phyloP scores from a whole-genome alignment of 2,113 vertebrate genomes.

The Phoxinus phoxinus region DNA sequence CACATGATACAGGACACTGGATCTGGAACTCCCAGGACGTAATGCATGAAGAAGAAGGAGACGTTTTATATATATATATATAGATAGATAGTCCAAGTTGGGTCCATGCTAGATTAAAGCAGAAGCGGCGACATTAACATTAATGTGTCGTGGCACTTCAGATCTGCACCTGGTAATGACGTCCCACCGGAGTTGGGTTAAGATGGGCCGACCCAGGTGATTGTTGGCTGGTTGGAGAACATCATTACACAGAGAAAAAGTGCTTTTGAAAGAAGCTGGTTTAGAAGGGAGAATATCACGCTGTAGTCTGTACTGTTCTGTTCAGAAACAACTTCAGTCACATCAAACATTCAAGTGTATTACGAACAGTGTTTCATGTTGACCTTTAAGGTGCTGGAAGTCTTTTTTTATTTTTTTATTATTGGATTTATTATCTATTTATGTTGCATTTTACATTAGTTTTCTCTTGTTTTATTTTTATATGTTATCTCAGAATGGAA shows the following conservation, averaged over 20 bases:
- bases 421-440: too few relatives aligned
- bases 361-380: background rate
- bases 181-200: conserved; percentile 5
- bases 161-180: conserved; percentile 18
- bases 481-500: too few relatives aligned
- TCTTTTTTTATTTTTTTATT: background rate
- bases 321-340: too few relatives aligned
- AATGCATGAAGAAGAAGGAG: background rate
- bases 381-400: background rate
- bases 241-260: background rate
- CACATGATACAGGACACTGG: background rate
- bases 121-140: background rate
- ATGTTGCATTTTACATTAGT: too few relatives aligned
- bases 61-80: background rate
- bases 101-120: conserved; percentile 18
- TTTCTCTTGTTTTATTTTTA: too few relatives aligned
- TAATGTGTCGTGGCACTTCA: conserved; percentile 23
- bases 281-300: background rate
- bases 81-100: background rate
- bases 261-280: background rate
- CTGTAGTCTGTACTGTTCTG: background rate
- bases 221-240: background rate
- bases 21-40: background rate
- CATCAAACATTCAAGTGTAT: too few relatives aligned
- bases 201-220: background rate